Evolutionary conservation across 2,797 vertebrate species (phyloP).

Genomic region (Diplodus sargus): DNA sequence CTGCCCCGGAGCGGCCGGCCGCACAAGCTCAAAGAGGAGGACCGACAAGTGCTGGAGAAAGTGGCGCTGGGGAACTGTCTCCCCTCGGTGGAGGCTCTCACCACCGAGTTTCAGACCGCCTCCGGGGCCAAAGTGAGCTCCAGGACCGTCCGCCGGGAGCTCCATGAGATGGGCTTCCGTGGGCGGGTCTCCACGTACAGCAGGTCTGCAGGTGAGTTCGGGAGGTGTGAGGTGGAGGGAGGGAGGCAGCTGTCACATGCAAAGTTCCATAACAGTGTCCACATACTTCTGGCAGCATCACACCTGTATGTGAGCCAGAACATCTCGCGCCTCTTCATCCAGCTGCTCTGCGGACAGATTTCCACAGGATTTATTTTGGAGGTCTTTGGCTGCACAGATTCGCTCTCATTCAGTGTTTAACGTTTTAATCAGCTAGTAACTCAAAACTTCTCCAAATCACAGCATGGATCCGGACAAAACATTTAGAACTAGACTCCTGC

Average conservation of each 20-base stretch:
- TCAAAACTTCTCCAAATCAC: too few relatives aligned
- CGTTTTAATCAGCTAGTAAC: too few relatives aligned
- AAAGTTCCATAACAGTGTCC: neutral
- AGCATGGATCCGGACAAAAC: too few relatives aligned
- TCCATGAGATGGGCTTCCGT: constrained; percentile 66
- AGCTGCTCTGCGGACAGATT: neutral
- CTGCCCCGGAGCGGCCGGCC: constrained; percentile 70
- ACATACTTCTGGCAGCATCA: neutral
- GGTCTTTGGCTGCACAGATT: neutral
- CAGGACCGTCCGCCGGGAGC: constrained; percentile 67
- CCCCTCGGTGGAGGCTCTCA: constrained; percentile 60
- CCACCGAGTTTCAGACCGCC: constrained; percentile 60
- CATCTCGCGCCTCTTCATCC: too few relatives aligned
- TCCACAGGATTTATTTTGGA: neutral
- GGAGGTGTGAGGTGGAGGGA: neutral
- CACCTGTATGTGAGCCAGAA: neutral
- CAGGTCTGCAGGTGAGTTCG: constrained; percentile 48
- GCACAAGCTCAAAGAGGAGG: constrained; percentile 67
- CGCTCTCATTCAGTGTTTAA: neutral
- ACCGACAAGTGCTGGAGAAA: constrained; percentile 61
- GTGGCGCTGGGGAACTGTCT: constrained; percentile 47
- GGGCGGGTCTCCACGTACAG: constrained; percentile 59
- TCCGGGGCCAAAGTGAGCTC: constrained; percentile 63
- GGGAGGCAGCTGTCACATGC: neutral
- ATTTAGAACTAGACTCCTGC: too few relatives aligned